Conservation (phyloP, 2,113 vertebrate species). For the Spilogale gracilis region DNA sequence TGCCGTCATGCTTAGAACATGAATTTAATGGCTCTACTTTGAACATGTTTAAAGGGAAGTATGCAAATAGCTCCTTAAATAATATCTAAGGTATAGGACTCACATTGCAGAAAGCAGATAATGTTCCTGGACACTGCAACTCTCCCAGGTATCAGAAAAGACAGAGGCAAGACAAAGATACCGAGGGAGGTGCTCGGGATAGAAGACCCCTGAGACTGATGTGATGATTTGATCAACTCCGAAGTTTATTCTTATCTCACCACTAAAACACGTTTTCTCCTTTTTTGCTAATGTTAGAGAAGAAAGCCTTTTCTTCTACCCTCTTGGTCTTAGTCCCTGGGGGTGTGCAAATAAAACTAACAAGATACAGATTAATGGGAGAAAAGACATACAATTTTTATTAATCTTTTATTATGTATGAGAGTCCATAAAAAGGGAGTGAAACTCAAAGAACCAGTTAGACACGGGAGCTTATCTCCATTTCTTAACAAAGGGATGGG, state of each 20-base stretch:
- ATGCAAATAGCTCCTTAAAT: not conserved
- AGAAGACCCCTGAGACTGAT: not conserved
- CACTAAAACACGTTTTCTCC: not conserved
- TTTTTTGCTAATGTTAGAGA: not conserved
- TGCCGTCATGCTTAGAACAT: not conserved
- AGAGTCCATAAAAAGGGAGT: not conserved
- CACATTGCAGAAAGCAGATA: not conserved
- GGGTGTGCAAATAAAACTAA: not conserved
- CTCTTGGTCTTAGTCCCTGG: not conserved
- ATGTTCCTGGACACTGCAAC: not conserved
- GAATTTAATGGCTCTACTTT: not conserved
- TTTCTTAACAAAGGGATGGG: not conserved
- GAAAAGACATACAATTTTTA: not conserved
- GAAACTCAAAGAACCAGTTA: not conserved
- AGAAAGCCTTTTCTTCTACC: not conserved
- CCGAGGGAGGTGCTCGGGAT: not conserved
- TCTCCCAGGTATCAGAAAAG: not conserved
- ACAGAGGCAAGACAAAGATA: not conserved
- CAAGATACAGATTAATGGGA: not conserved
- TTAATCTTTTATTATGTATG: not conserved
- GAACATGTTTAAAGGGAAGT: not conserved
- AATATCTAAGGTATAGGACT: not conserved
- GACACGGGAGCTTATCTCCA: not conserved
- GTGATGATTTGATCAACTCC: not conserved
- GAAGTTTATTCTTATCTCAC: not conserved